phyloP scores from a whole-genome alignment of 2,888 invertebrate genomes.

The Neoascia interrupta region DNA sequence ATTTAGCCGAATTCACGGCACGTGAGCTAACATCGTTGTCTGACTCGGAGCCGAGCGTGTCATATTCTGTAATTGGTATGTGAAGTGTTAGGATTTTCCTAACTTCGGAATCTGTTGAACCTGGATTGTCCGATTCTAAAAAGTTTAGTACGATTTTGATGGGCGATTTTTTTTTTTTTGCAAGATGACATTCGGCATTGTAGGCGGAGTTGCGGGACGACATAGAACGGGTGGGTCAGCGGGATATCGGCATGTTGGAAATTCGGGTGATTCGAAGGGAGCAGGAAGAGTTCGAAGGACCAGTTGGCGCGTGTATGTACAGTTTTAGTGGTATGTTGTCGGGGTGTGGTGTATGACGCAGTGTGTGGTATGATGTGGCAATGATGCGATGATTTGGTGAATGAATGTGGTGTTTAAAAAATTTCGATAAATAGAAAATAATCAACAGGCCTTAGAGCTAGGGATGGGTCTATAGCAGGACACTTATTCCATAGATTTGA shows the following conservation, averaged over 20 bases:
- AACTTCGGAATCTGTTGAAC: conserved; percentile 96
- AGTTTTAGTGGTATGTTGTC: conserved; percentile 16
- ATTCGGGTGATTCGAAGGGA: neutral
- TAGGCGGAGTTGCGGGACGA: conserved; percentile 9
- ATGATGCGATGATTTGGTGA: conserved; percentile 51
- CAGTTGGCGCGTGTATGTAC: conserved; percentile 18
- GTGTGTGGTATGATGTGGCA: conserved; percentile 19
- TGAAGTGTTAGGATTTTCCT: conserved; percentile 95
- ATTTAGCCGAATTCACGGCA: conserved; percentile 80
- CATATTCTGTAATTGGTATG: conserved; percentile 96
- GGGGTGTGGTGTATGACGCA: no score
- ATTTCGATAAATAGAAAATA: conserved; percentile 69
- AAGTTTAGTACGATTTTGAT: conserved; percentile 80
- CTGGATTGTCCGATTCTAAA: conserved; percentile 95
- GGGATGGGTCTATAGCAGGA: conserved; percentile 60
- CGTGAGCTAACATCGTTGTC: conserved; percentile 89
- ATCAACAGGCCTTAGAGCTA: conserved; percentile 65
- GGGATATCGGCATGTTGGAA: neutral
- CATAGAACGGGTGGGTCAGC: neutral
- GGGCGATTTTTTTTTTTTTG: conserved; percentile 72
- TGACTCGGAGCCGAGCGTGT: conserved; percentile 89
- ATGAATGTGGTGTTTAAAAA: conserved; percentile 65
- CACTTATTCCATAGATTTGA: conserved; percentile 55
- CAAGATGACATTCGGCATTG: conserved; percentile 71
- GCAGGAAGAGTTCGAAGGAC: neutral